phyloP scores from a whole-genome alignment of 2,888 invertebrate genomes.

The Poecilus cupreus region DNA sequence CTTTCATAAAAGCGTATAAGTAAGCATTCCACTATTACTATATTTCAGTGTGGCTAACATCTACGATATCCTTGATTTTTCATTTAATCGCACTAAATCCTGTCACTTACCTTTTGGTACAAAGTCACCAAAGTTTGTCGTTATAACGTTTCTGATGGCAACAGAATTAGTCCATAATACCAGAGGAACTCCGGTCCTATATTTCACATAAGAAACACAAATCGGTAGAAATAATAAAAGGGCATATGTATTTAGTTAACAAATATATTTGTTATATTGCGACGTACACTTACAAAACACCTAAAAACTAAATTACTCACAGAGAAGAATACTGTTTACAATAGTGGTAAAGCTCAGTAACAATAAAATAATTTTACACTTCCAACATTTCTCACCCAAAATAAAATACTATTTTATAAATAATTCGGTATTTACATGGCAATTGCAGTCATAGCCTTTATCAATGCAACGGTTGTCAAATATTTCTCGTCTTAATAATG shows the following conservation, averaged over 20 bases:
- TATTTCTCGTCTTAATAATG: slow-evolving; percentile 12
- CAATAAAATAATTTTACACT: slow-evolving; percentile 39
- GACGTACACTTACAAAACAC: slow-evolving; percentile 39
- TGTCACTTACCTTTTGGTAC: too few relatives aligned
- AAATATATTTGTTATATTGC: slow-evolving; percentile 59
- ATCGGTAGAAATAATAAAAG: not conserved
- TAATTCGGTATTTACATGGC: slow-evolving; percentile 11
- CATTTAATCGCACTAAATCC: too few relatives aligned
- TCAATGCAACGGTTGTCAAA: not conserved
- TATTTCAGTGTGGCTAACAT: too few relatives aligned
- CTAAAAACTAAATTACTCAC: slow-evolving; percentile 46
- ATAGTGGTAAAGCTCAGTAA: slow-evolving; percentile 42
- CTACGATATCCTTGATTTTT: too few relatives aligned
- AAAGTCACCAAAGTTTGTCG: too few relatives aligned
- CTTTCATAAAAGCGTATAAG: too few relatives aligned
- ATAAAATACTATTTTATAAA: slow-evolving; percentile 25
- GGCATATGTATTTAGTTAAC: slow-evolving; percentile 4
- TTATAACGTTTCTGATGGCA: too few relatives aligned
- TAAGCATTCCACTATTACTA: too few relatives aligned
- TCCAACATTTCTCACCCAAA: slow-evolving; percentile 3
- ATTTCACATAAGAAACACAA: too few relatives aligned
- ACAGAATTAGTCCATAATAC: too few relatives aligned
- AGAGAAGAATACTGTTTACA: slow-evolving; percentile 47
- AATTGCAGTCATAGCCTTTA: not conserved
- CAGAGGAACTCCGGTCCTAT: too few relatives aligned